A percentile compares a stretch with the other conserved stretches of the same genome.
Evolutionary conservation across 2,113 vertebrate species (phyloP).

Genomic region (Rhinichthys klamathensis): DNA sequence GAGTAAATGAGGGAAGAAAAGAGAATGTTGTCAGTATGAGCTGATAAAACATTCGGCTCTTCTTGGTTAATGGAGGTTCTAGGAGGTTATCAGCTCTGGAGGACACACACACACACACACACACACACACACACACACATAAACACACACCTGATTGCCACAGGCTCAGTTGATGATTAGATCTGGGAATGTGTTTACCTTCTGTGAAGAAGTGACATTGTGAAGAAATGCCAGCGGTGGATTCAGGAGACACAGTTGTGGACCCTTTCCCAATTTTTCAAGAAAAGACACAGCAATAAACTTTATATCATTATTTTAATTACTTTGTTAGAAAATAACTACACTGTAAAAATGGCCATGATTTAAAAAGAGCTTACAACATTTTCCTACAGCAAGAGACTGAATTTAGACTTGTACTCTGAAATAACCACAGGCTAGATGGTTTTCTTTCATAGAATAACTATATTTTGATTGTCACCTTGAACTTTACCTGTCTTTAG

Average conservation of each 20-base stretch:
- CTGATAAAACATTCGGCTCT: conserved; percentile 48
- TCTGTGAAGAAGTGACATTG: conserved; percentile 57
- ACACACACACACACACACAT: conserved; percentile 47
- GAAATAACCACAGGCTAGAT: not conserved
- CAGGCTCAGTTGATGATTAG: conserved; percentile 50
- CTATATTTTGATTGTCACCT: not conserved
- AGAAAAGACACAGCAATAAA: not conserved
- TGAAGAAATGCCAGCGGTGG: conserved; percentile 45
- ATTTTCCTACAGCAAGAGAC: not conserved
- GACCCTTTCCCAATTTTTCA: not conserved
- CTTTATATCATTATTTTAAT: not conserved
- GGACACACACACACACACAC: conserved; percentile 42
- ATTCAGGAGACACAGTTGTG: conserved; percentile 7
- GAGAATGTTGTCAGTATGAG: conserved; percentile 30
- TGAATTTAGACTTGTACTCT: not conserved
- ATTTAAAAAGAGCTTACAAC: not conserved
- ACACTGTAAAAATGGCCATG: not conserved
- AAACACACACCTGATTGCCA: conserved; percentile 50
- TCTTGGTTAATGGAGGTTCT: conserved; percentile 59
- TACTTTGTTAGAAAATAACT: not conserved
- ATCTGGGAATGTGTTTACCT: conserved; percentile 60
- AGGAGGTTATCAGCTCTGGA: conserved; percentile 54
- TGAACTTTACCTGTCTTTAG: not conserved
- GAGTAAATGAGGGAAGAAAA: conserved; percentile 34
- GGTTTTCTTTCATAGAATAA: not conserved